Evolutionary conservation across 2,113 vertebrate species (phyloP).

Genomic region (Notechis scutatus): DNA sequence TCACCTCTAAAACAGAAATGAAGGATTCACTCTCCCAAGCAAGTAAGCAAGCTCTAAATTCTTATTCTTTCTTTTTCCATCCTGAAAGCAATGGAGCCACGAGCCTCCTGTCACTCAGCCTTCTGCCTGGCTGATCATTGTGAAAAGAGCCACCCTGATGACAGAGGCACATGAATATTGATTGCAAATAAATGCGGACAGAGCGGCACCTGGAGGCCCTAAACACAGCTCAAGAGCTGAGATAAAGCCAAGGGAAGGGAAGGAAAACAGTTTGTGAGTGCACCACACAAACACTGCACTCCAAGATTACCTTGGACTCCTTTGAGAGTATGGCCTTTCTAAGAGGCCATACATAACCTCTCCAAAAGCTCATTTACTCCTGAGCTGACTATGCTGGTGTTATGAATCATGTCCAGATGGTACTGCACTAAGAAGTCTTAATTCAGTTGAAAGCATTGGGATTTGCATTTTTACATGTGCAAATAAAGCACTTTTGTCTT

Average conservation of each 20-base stretch:
- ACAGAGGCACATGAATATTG: slow-evolving; percentile 80
- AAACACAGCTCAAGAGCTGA: not conserved
- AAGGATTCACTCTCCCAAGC: not conserved
- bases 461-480: not conserved
- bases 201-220: slow-evolving; percentile 58
- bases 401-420: not conserved
- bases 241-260: not conserved
- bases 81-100: slow-evolving; percentile 74
- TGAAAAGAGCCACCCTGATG: slow-evolving; percentile 78
- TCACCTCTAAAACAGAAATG: not conserved
- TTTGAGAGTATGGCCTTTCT: not conserved
- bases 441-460: not conserved
- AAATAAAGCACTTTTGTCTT: not conserved
- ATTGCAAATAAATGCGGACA: slow-evolving; percentile 69
- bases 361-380: not conserved
- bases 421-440: not conserved
- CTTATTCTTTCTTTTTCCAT: slow-evolving; percentile 10
- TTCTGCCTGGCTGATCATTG: slow-evolving; percentile 75
- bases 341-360: not conserved
- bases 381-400: not conserved
- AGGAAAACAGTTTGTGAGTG: not conserved
- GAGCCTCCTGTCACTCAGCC: slow-evolving; percentile 83
- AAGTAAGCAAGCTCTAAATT: not conserved
- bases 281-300: not conserved
- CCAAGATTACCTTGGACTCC: not conserved